Percentiles rank a stretch among this genome's conserved stretches.
Evolutionary conservation across 2,888 invertebrate genomes (phyloP).

Genomic region (Synanthedon andrenaeformis): DNA sequence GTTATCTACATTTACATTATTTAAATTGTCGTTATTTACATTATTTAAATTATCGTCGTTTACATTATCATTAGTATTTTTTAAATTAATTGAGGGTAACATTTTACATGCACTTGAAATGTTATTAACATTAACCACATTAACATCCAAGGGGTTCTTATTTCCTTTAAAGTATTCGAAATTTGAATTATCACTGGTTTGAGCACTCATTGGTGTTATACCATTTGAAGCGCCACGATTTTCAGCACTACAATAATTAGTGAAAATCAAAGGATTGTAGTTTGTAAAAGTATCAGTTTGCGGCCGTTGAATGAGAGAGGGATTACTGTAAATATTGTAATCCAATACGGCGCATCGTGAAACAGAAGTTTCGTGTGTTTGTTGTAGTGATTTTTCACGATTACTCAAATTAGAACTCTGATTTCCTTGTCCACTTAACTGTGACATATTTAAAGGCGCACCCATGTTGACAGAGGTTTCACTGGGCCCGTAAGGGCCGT

Average conservation of each 20-base stretch:
- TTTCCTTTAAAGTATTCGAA: slow-evolving; percentile 9
- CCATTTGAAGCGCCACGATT: slow-evolving; percentile 20
- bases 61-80: too few relatives aligned
- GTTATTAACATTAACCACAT: too few relatives aligned
- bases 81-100: too few relatives aligned
- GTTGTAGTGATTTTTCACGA: slow-evolving; percentile 35
- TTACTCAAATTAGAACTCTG: slow-evolving; percentile 39
- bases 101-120: background rate
- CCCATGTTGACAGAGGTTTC: slow-evolving; percentile 42
- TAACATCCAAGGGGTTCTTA: too few relatives aligned
- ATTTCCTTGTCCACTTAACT: slow-evolving; percentile 27
- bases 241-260: slow-evolving; percentile 22
- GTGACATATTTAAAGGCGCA: slow-evolving; percentile 35
- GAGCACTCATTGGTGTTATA: slow-evolving; percentile 36
- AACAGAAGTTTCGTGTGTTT: slow-evolving; percentile 19
- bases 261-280: slow-evolving; percentile 28
- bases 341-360: slow-evolving; percentile 32
- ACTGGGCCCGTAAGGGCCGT: slow-evolving; percentile 43
- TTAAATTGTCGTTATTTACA: too few relatives aligned
- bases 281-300: slow-evolving; percentile 30
- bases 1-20: background rate
- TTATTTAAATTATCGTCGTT: too few relatives aligned
- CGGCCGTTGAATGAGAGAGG: slow-evolving; percentile 23
- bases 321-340: slow-evolving; percentile 29
- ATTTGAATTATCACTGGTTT: slow-evolving; percentile 9